Evolutionary conservation across 2,888 invertebrate species (phyloP), one percentile per base, ranked within the genome.

Genomic region (Melipona bicolor): DNA sequence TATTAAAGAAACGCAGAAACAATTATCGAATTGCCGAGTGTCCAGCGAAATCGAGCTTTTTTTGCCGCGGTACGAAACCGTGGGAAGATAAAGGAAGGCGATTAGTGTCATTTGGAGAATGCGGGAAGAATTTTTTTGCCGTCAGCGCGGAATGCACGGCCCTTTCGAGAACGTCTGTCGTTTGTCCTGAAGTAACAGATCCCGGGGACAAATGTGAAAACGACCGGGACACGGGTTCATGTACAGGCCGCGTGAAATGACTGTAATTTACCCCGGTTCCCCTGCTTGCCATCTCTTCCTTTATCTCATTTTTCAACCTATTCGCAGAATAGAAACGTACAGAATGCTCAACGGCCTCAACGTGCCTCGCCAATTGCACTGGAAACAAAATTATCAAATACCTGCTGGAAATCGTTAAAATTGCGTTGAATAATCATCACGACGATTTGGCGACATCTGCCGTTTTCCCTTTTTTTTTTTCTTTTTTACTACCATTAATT

Each of bases 71-170:
- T 88, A 90, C 91, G 91, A 90, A 92, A 94, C 93, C 94, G 94
- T 94, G 94, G 94, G 94, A 94, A 94, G 94, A 93, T 94, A 94
- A 94, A 94, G 93, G 92, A 92, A 94, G 93, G 92, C 94, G 94
- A 94, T 94, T 93, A 94, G 94, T 93, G 93, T 94, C 94, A 93
- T 94, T 94, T 91, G 93, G 92, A 92, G 94, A 94, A 94, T 93
- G 93, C 91, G 89, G 85, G 86, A 91, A 91, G 84, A 90, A 86
- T 89, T 93, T 94, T 94, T 93, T 92, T 92, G 80, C 77, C 49
- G 15, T 43, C 84, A 79, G 85, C 83, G 87, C 83, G 89, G 88
- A 90, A 90, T 90, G 90, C 86, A 88, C 88, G 86, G 84, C 71
- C 87, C 87, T 86, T 88, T 88, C 86, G 88, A 71, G 77, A 68